Base-by-base conservation (phyloP, 2,113 vertebrate species). In the Cryptotis parvus region DNA sequence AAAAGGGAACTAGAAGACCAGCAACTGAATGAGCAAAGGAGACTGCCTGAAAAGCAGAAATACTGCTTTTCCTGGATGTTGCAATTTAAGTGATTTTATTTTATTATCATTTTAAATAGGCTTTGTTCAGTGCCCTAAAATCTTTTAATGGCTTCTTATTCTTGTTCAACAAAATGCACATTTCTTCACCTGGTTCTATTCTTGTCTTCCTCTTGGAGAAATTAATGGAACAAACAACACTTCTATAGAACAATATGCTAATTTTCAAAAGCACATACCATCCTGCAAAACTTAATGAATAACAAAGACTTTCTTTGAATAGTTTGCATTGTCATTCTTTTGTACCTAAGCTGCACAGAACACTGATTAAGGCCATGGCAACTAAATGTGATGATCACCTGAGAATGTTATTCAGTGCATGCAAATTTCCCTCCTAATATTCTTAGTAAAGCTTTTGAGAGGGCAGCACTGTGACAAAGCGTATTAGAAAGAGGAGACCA, bases 401-500 rank as follows among this genome's bases (percentile, higher is more conserved):
- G 74, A 93, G 66, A 95, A 84, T 0, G 3, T 37, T 37, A 61
- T 91, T 85, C 85, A 80, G 5, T 26, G 69, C 61, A 86, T 95
- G 82, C 83, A 92, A 92, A 95, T 93, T 70, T 29, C 37, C 69
- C 12, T 33, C n/a, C 66, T 61, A 90, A 70, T 24, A 12, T 91
- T 88, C 82, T 83, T 24, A 81, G 73, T 22, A 41, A 77, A 87
- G 63, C 61, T 68, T 6, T 84, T 26, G 91, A 90, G 73, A 89
- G 41, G 31, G 63, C 26, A 2, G n/a, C 72, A 70, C 52, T 75
- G 73, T 78, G 76, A 93, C 86, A 94, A 94, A 90, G 83, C 82
- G 85, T 81, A 70, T 90, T 89, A 90, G 91, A 92, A 84, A 96
- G 84, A 91, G 27, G 49, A 89, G 29, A 84, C 90, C 92, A 91